Conservation (phyloP, 2,797 vertebrate genomes). For the Bradypus variegatus region DNA sequence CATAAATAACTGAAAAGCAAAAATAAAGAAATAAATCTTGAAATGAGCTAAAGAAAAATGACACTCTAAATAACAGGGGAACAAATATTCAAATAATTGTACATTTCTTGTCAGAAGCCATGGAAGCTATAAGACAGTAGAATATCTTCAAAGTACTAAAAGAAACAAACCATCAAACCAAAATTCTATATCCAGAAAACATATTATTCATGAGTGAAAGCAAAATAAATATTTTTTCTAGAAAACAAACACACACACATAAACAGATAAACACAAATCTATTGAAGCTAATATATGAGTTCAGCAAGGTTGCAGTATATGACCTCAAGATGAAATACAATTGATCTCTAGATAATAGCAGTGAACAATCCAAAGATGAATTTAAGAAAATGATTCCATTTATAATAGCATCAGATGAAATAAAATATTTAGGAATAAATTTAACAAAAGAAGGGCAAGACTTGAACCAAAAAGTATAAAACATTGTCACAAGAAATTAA, state of each 20-base stretch:
- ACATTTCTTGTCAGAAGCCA: neutral
- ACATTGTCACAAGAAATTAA: neutral
- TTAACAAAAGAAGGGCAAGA: neutral
- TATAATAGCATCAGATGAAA: neutral
- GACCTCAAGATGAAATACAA: neutral
- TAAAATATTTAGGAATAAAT: neutral
- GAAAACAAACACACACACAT: neutral
- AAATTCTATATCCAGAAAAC: neutral
- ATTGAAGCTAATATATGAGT: neutral
- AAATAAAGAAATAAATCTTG: neutral
- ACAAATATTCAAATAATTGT: neutral
- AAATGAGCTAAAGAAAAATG: neutral
- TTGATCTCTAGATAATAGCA: neutral
- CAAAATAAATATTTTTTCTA: constrained; percentile 8
- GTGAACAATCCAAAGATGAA: neutral
- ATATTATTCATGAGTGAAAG: neutral
- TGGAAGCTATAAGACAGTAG: neutral
- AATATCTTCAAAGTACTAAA: neutral
- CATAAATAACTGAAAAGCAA: neutral
- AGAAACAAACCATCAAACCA: neutral
- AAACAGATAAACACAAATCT: neutral
- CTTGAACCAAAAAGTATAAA: neutral
- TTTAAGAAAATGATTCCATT: neutral
- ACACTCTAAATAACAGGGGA: neutral
- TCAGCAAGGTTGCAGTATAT: neutral